Base-by-base conservation (phyloP, 2,113 vertebrate genomes). In the Asarcornis scutulata region DNA sequence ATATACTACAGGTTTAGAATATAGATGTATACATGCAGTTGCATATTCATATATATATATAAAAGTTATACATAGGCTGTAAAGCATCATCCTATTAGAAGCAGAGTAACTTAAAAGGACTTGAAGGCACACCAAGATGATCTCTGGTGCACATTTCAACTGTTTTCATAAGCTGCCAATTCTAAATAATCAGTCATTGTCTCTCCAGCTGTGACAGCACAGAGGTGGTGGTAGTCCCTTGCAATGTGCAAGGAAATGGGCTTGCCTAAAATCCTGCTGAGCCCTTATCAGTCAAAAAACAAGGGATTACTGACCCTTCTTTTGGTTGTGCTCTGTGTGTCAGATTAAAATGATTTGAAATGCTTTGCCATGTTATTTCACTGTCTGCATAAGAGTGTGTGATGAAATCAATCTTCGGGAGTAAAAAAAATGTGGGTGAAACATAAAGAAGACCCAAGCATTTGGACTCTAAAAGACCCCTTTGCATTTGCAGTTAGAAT, bases 41-140 rank as follows among this genome's bases (percentile, higher is more conserved):
- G 9, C 14, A 13, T 53, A 4, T 55, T 6, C 48, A 4, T 32
- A 1, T 59, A 1, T 42, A 15, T 23, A n/a, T 25, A 17, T 5
- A 44, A 31, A 44, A 31, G 17, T 52, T 84, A 75, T 68, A 56
- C 20, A 48, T 75, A 86, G 50, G 34, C 16, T 50, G 26, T 34
- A 62, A 40, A 81, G 23, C 76, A 94, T 90, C 83, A 63, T 83
- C 86, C 90, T 94, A 93, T 48, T 81, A 27, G 42, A 68, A 68
- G 80, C 27, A 78, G 86, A 92, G 88, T 72, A 78, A 86, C 88
- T 86, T 93, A 64, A 75, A 83, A 93, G 77, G 48, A 80, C 80
- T 78, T 38, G 83, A 60, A 86, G 83, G 38, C 56, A 64, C n/a
- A 53, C 18, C 17, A 74, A 84, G 80, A 81, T 83, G 84, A 89